Evolutionary conservation across 1,140 invertebrate species (phyloP), one percentile per base, ranked within the genome.

Genomic region (Platorchestia sp.): DNA sequence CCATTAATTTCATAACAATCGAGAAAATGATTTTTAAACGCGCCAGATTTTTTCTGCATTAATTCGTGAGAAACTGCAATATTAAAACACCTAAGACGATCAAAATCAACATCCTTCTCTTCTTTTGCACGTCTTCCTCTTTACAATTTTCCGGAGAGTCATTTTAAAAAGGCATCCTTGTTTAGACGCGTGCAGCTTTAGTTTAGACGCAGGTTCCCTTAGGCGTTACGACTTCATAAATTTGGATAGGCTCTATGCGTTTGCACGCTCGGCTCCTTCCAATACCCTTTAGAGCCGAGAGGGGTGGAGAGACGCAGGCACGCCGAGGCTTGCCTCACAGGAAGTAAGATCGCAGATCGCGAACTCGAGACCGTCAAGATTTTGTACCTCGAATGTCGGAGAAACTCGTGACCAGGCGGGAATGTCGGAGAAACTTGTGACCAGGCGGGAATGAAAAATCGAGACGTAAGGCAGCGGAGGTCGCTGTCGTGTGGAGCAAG

Each of bases 141-240:
- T 14, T 75, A 1, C 10, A 75, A 27, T 75, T 75, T 75, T 36
- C 1, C 59, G 7, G 14, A 3, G 59, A 10, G 1, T 14, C 59
- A 75, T 75, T 75, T 75, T 75, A 75, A 75, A 36, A 89, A 89
- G 43, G 41, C 36, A 89, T 42, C 87, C 87, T 44, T 42, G 87
- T 89, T 89, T 89, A 89, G 43, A 89, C 41, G 87, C 14, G 87
- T 19, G n/a, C n/a, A 42, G 87, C 87, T 89, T 41, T 41, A 89
- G 87, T 89, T 42, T 42, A 89, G 36, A 42, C 43, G 87, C 87
- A 10, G 87, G 27, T 89, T 44, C 14, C 87, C 41, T 41, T 42
- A 14, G n/a, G 87, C 87, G 87, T 89, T 89, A 89, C 87, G 43
- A 44, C 87, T 89, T 89, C 87, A 89, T 89, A 89, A 89, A 89